phyloP scores from a whole-genome alignment of 2,888 invertebrate genomes.

The Dione vanillae region DNA sequence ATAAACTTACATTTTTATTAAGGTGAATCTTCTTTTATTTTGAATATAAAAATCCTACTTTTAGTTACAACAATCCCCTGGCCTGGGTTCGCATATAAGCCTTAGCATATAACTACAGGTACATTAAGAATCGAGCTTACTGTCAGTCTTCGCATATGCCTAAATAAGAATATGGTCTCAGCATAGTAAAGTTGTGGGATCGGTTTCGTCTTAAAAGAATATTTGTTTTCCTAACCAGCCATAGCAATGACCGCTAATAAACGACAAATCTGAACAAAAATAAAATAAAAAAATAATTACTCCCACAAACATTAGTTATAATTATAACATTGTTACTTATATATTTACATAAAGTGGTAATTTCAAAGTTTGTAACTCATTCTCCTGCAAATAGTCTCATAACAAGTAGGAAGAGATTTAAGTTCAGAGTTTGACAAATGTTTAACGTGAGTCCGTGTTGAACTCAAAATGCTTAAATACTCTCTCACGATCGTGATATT shows the following conservation, averaged over 20 bases:
- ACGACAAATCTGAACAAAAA: background rate
- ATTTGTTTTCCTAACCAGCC: no score
- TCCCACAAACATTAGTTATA: background rate
- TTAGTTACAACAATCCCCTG: no score
- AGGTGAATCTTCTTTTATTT: background rate
- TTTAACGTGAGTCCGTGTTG: conserved; percentile 64
- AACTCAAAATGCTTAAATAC: conserved; percentile 50
- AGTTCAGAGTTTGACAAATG: conserved; percentile 61
- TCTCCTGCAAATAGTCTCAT: conserved; percentile 47
- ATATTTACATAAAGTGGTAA: background rate
- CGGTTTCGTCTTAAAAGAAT: no score
- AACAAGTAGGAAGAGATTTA: conserved; percentile 57
- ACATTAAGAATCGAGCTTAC: no score
- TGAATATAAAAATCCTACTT: background rate
- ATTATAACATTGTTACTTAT: background rate
- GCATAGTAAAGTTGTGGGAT: no score
- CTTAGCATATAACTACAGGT: no score
- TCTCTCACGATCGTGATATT: conserved; percentile 51
- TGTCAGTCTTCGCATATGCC: no score
- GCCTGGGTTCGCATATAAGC: no score
- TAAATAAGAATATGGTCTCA: no score
- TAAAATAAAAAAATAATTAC: no score
- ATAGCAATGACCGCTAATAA: no score
- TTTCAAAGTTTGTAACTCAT: conserved; percentile 1
- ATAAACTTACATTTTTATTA: background rate